phyloP scores from a whole-genome alignment of 2,888 invertebrate genomes.

The Smittia aterrima region DNA sequence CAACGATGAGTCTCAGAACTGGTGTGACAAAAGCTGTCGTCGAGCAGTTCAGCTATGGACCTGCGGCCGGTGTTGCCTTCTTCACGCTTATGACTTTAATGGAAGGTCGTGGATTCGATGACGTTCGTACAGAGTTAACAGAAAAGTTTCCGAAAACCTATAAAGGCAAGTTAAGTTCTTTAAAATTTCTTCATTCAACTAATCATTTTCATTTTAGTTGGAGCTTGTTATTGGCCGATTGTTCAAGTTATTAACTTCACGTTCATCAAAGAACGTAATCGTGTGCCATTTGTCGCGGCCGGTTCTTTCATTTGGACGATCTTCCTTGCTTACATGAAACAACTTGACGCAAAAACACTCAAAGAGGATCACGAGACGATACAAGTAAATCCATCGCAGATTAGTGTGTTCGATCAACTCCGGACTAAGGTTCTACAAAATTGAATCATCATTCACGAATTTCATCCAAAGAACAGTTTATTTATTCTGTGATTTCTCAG shows the following conservation, averaged over 20 bases:
- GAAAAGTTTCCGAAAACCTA: constrained; percentile 74
- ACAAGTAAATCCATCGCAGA: neutral
- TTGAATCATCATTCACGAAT: neutral
- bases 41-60: constrained; percentile 74
- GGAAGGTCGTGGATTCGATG: constrained; percentile 63
- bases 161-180: constrained; percentile 47
- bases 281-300: constrained; percentile 69
- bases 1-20: constrained; percentile 65
- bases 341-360: constrained; percentile 53
- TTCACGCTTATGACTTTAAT: constrained; percentile 74
- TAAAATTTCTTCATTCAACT: neutral
- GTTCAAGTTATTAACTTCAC: constrained; percentile 72
- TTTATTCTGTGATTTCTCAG: constrained; percentile 11
- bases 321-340: constrained; percentile 76
- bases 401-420: neutral
- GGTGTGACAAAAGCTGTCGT: constrained; percentile 65
- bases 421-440: neutral
- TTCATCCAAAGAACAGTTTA: constrained; percentile 1
- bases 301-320: constrained; percentile 75
- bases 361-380: neutral
- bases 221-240: constrained; percentile 67
- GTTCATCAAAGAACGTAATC: constrained; percentile 67
- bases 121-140: constrained; percentile 66
- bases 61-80: constrained; percentile 73
- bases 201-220: constrained; percentile 51